These are phyloP conservation scores for Bombus breviceps DNA, from an alignment of 1,140 invertebrate genomes.

Conservation along the genomic window DNA sequence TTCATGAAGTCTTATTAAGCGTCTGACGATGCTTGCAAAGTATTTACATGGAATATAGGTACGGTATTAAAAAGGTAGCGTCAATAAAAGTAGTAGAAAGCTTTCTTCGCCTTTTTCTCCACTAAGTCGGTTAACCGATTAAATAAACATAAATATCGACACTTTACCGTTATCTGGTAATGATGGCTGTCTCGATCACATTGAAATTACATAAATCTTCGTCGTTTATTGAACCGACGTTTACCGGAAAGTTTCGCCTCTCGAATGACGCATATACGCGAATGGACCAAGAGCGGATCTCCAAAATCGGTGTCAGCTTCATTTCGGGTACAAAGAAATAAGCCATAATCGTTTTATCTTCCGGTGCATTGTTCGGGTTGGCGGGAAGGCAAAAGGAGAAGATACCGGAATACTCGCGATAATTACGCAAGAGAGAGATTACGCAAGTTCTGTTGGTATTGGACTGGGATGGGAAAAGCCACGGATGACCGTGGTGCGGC, in stretches of 20 bases:
- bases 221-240: not conserved
- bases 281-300: not conserved
- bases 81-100: not conserved
- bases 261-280: not conserved
- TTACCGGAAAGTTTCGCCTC: not conserved
- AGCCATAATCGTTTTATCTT: not conserved
- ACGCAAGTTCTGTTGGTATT: not conserved
- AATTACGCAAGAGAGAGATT: constrained; percentile 27
- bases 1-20: not conserved
- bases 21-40: not conserved
- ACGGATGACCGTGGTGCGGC: not conserved
- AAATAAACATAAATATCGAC: not conserved
- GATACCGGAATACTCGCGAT: constrained; percentile 1
- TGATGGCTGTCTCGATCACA: not conserved
- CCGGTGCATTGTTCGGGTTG: not conserved
- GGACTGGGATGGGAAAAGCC: not conserved
- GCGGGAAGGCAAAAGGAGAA: constrained; percentile 23
- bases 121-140: not conserved
- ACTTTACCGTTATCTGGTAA: not conserved
- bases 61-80: not conserved
- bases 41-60: not conserved
- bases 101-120: not conserved
- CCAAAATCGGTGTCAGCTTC: not conserved
- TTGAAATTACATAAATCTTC: not conserved
- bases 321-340: not conserved